Conservation (phyloP, 1,140 invertebrate species). For the Ptiloglossa arizonensis region DNA sequence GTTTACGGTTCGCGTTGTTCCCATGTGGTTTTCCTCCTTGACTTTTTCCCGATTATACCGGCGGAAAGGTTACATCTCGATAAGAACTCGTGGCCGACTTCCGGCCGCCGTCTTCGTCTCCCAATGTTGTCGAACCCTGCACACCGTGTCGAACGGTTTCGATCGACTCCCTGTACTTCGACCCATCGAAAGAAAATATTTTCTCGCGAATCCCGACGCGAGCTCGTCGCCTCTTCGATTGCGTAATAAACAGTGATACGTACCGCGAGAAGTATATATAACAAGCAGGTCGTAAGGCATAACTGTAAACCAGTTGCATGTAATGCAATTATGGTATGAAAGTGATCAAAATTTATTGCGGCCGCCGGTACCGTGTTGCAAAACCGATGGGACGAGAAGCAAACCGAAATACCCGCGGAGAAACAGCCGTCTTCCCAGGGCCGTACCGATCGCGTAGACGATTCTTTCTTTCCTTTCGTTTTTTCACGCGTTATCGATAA, state of each 20-base stretch:
- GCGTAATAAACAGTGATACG: constrained; percentile 44
- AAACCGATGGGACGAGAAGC: constrained; percentile 44
- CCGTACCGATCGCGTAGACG: neutral
- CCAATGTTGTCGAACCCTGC: constrained; percentile 3
- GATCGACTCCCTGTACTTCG: neutral
- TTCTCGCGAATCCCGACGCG: neutral
- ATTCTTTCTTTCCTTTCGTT: no score
- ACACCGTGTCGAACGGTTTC: neutral
- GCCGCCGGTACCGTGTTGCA: constrained; percentile 59
- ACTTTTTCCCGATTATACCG: neutral
- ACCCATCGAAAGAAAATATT: neutral
- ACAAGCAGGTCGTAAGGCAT: constrained; percentile 62
- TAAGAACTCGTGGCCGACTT: constrained; percentile 29
- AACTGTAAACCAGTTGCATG: constrained; percentile 73
- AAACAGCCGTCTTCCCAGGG: constrained; percentile 20
- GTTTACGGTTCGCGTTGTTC: no score
- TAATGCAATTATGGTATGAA: constrained; percentile 73
- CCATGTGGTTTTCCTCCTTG: neutral
- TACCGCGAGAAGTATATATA: constrained; percentile 24
- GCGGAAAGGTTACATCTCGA: constrained; percentile 24
- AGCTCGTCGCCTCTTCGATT: constrained; percentile 29
- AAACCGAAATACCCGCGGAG: constrained; percentile 9
- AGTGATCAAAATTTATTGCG: constrained; percentile 72
- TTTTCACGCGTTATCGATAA: neutral
- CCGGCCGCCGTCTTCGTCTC: constrained; percentile 18